phyloP scores from a whole-genome alignment of 2,797 vertebrate genomes.

The Sciaenops ocellatus region DNA sequence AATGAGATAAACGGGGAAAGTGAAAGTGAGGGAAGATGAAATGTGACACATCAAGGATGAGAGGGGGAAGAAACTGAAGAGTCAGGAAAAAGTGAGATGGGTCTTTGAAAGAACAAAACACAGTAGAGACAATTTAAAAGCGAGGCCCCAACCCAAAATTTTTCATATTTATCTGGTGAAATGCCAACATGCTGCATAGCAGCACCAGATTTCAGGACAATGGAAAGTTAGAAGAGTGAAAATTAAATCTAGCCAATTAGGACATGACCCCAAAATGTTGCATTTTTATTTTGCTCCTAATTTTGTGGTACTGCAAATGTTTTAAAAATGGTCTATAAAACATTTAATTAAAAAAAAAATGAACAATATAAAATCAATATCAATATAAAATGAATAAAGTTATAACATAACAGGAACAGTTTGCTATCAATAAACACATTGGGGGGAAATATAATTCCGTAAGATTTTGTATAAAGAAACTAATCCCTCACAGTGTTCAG shows the following conservation, averaged over 20 bases:
- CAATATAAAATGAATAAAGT: too few relatives aligned
- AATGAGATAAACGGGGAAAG: conserved; percentile 16
- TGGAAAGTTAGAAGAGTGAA: neutral
- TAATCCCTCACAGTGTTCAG: too few relatives aligned
- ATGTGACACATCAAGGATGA: conserved; percentile 18
- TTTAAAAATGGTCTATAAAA: neutral
- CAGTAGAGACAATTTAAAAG: conserved; percentile 3
- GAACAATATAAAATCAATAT: neutral
- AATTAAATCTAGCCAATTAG: conserved; percentile 4
- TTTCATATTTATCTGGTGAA: neutral
- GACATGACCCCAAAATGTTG: neutral
- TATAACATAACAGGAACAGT: too few relatives aligned
- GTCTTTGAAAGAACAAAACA: conserved; percentile 5
- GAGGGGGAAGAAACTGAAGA: conserved; percentile 1
- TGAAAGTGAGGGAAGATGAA: neutral
- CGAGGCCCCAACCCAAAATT: neutral
- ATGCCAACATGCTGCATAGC: neutral
- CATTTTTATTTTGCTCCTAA: neutral
- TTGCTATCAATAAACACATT: too few relatives aligned
- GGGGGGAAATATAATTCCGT: too few relatives aligned
- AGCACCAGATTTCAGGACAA: conserved; percentile 1
- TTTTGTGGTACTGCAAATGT: neutral
- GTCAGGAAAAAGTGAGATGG: conserved; percentile 21
- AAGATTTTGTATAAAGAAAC: too few relatives aligned
- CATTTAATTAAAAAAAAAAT: too few relatives aligned